Evolutionary conservation across 2,113 vertebrate species (phyloP), one percentile per base, ranked within the genome.

Genomic region (Galemys pyrenaicus): DNA sequence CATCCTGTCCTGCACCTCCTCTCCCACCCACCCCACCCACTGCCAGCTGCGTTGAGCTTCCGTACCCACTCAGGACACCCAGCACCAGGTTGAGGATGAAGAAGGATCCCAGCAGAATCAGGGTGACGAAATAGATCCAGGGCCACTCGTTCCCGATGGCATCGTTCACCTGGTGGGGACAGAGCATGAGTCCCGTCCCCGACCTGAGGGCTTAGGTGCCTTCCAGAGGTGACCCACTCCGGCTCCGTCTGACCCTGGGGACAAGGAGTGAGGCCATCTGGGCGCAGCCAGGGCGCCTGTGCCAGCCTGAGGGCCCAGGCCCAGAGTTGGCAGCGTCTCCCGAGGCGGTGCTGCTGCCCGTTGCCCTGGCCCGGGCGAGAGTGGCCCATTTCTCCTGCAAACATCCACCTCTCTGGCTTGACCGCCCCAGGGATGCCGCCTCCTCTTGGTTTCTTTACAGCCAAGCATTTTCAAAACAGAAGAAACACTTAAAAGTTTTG

Each of bases 61-160:
- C 98, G 98, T 98, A 99, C 99, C 99, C 99, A 2, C 99, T 99
- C 82, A 99, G 98, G 87, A 99, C 99, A 0, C 99, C 99, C 95
- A 99, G 98, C 91, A 99, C 99, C 89, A 99, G 98, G 96, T 99
- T 99, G 87, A 99, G 99, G 80, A 99, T 99, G 0, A 99, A 99
- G 97, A 99, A 99, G 67, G 99, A 99, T 4, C 99, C 99, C 46
- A 99, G 96, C 54, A 99, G 98, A 89, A 99, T 99, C 83, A 99
- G 99, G 71, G 99, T 99, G 97, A 99, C 98, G 39, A 99, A 99
- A 96, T 99, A 99, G 95, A 99, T 97, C 99, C 99, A 99, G 17
- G 99, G 99, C 99, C 99, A 99, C 92, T 99, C 99, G 6, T 99
- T 99, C 35, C 99, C 99, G 35, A 99, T 99, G 94, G 99, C 99